Base-by-base conservation (phyloP, 1,140 invertebrate genomes). In the Drosophila kohkoa region DNA sequence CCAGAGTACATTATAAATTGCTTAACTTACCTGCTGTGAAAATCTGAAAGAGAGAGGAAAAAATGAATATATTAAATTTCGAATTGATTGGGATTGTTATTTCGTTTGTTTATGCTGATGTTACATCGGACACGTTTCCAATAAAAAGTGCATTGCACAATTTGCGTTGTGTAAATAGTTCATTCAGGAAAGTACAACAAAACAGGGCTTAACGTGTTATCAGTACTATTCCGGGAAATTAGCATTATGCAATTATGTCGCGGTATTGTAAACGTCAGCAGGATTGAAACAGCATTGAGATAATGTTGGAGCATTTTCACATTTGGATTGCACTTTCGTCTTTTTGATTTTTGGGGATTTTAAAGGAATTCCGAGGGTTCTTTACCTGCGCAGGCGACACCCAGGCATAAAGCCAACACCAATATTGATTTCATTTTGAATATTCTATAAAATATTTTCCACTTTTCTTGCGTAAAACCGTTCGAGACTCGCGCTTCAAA, bases 311-410 rank as follows among this genome's bases (percentile, higher is more conserved):
- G 3, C 16, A 25, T 59, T 46, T n/a, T 20, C 5, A n/a, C 13
- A 66, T 20, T 6, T 35, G 38, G 15, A 10, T 62, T 41, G 32
- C 60, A 59, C 43, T 60, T 51, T 28, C 8, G 49, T 10, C 35
- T 13, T 55, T 32, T 54, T 69, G n/a, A 51, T 5, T 15, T 7
- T 13, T 6, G 16, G 46, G 10, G 2, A 15, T 38, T 38, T 38
- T 16, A 11, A 55, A 55, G 52, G 15, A 52, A 5, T 52, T 32
- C 11, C 43, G 63, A 48, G 32, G 30, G 30, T 58, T 70, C 74
- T 66, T 90, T 92, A 92, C 91, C 91, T 92, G 76, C 90, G 60
- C 70, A 74, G 41, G 74, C 91, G 57, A 77, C 78, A 58, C 91
- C 82, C 70, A 92, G 77, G 46, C 90, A 92, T 15, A 92, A 60